These are phyloP conservation scores for Pipistrellus pygmaeus DNA, from an alignment of 2,797 vertebrate species.

Conservation along the genomic window DNA sequence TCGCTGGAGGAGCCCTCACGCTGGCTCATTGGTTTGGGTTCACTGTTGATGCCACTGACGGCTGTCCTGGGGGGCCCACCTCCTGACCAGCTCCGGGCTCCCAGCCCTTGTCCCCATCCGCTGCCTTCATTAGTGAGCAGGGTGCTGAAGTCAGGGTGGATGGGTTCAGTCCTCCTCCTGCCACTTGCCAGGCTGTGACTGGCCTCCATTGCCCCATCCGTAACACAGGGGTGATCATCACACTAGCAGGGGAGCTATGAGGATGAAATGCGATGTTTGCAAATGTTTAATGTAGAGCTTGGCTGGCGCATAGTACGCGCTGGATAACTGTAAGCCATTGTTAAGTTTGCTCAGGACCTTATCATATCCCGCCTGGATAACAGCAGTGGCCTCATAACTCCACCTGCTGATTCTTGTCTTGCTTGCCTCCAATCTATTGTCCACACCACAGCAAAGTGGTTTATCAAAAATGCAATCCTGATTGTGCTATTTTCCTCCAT, in stretches of 20 bases:
- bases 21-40: neutral
- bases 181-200: neutral
- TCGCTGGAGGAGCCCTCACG: neutral
- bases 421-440: neutral
- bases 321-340: neutral
- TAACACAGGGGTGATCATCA: neutral
- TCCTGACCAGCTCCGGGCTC: neutral
- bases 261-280: neutral
- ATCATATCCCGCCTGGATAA: neutral
- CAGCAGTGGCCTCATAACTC: neutral
- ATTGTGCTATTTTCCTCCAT: neutral
- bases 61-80: neutral
- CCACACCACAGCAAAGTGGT: neutral
- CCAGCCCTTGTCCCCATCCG: neutral
- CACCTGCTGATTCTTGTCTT: neutral
- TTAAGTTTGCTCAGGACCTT: neutral
- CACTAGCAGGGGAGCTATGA: neutral
- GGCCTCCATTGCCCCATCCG: neutral
- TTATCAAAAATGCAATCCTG: neutral
- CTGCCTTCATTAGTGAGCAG: neutral
- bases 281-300: neutral
- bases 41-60: neutral
- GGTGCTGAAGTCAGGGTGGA: neutral
- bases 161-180: neutral
- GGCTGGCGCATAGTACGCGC: accelerated